A percentile compares a stretch with the other conserved stretches of the same genome.
Conservation (phyloP, 2,797 vertebrate genomes). For the Hyperoplus immaculatus region DNA sequence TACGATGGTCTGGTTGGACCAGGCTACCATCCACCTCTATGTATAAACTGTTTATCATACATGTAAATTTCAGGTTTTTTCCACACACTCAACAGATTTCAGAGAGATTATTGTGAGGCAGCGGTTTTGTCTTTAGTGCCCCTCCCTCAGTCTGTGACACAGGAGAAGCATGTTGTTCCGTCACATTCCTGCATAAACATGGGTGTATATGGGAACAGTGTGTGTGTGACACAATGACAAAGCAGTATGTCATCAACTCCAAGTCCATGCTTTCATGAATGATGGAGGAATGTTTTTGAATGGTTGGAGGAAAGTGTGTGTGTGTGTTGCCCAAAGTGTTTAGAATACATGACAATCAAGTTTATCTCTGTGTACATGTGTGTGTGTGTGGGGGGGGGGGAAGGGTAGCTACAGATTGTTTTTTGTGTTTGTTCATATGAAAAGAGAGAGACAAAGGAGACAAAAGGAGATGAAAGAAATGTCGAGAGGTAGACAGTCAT, state of each 20-base stretch:
- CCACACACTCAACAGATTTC: constrained; percentile 4
- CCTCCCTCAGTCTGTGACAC: constrained; percentile 54
- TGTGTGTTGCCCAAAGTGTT: not conserved
- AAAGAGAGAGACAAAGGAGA: not conserved
- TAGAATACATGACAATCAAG: not conserved
- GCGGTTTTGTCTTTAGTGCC: constrained; percentile 12
- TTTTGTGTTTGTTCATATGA: constrained; percentile 6
- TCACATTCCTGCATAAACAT: constrained; percentile 68
- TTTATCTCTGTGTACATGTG: not conserved
- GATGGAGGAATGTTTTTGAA: too few relatives aligned
- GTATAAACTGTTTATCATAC: too few relatives aligned
- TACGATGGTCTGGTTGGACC: too few relatives aligned
- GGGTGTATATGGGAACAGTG: constrained; percentile 42
- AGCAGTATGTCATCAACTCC: constrained; percentile 23
- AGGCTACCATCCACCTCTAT: too few relatives aligned
- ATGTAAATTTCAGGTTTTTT: not conserved
- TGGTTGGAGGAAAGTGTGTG: not conserved
- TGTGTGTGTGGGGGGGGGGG: not conserved
- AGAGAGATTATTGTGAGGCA: not conserved
- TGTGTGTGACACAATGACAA: constrained; percentile 25
- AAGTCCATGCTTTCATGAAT: not conserved
- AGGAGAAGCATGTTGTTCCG: constrained; percentile 61
- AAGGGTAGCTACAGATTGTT: not conserved
- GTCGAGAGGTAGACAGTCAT: not conserved
- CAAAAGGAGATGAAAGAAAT: not conserved